These are phyloP conservation scores for Cariama cristata DNA, from an alignment of 2,113 vertebrate genomes.

Conservation along the genomic window DNA sequence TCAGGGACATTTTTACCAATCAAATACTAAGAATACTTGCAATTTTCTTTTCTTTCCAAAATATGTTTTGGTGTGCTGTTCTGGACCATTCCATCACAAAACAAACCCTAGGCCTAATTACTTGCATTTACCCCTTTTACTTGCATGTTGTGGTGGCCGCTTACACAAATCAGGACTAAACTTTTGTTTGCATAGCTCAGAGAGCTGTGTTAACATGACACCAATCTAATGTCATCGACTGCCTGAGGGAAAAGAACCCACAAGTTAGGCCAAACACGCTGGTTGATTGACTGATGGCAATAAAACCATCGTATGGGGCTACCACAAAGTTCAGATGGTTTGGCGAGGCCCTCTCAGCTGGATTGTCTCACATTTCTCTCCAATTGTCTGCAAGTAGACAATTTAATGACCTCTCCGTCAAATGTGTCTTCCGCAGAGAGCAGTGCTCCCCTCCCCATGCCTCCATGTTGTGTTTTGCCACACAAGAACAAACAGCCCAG, in stretches of 20 bases:
- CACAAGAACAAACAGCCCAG: neutral
- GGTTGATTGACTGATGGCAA: slow-evolving; percentile 44
- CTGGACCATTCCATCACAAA: neutral
- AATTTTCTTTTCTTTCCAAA: neutral
- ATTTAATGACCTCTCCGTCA: neutral
- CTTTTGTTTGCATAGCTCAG: neutral
- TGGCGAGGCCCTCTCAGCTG: neutral
- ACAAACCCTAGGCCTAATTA: neutral
- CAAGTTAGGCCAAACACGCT: neutral
- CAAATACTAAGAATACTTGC: neutral
- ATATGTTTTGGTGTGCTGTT: neutral
- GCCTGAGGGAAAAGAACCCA: slow-evolving; percentile 1
- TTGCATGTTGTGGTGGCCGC: neutral
- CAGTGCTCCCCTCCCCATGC: neutral
- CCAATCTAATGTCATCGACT: neutral
- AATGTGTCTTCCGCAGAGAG: neutral
- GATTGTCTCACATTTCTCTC: neutral
- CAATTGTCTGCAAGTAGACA: neutral
- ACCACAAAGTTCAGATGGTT: slow-evolving; percentile 19
- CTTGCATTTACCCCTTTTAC: neutral
- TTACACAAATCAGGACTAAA: neutral
- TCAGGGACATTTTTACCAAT: neutral
- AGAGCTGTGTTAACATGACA: neutral
- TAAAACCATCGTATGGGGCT: neutral
- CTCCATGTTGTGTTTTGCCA: neutral